A percentile compares a stretch with the other conserved stretches of the same genome.
phyloP scores from a whole-genome alignment of 2,888 invertebrate genomes.

The Drosophila rubida region DNA sequence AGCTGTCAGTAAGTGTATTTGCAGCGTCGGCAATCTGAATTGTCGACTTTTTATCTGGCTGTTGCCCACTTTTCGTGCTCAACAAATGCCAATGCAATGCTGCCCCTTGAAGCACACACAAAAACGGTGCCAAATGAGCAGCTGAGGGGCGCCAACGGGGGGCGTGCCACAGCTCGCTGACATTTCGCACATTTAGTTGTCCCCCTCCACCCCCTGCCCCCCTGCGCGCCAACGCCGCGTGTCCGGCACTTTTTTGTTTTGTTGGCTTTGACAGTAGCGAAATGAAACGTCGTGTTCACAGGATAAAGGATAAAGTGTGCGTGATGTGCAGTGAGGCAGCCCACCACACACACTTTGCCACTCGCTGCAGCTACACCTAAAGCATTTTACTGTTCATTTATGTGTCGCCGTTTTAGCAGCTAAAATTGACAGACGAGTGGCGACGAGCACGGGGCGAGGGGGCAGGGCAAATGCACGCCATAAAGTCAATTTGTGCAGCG shows the following conservation, averaged over 20 bases:
- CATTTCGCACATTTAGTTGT: conserved; percentile 59
- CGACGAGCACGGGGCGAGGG: not conserved
- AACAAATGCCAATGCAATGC: conserved; percentile 42
- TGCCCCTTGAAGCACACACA: conserved; percentile 4
- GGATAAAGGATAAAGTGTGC: conserved; percentile 67
- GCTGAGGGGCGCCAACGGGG: not conserved
- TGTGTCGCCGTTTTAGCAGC: conserved; percentile 68
- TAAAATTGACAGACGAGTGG: conserved; percentile 35
- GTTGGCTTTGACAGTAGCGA: conserved; percentile 61
- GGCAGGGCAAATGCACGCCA: conserved; percentile 44
- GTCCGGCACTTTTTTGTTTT: conserved; percentile 36
- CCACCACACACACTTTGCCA: not conserved
- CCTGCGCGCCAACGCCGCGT: not conserved
- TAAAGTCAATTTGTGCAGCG: conserved; percentile 74
- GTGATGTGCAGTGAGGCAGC: conserved; percentile 64
- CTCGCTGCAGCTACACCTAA: not conserved
- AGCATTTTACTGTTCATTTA: conserved; percentile 58
- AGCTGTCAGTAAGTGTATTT: not conserved
- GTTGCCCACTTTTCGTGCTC: conserved; percentile 13
- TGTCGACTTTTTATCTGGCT: conserved; percentile 1
- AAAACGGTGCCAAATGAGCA: conserved; percentile 38
- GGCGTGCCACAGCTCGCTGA: conserved; percentile 40
- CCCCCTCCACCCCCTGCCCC: not conserved
- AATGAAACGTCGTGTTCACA: conserved; percentile 59
- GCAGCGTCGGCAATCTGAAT: not conserved